phyloP scores from a whole-genome alignment of 2,113 vertebrate species.

The Montifringilla adamsi region DNA sequence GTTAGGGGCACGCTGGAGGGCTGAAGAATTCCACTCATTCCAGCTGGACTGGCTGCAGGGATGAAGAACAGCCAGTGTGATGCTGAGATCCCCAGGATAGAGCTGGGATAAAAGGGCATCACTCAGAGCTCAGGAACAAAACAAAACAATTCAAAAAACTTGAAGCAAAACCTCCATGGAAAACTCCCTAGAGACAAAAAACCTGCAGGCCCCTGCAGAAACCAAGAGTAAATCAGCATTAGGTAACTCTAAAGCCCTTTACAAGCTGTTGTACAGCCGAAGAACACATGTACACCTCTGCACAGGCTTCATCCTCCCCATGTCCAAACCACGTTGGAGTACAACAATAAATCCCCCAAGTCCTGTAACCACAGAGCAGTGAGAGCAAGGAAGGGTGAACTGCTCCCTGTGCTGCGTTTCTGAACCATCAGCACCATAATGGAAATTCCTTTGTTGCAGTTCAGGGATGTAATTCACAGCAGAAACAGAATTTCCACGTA shows the following conservation, averaged over 20 bases:
- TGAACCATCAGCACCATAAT: background rate
- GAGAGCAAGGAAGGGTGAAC: background rate
- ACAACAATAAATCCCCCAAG: background rate
- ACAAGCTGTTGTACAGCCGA: background rate
- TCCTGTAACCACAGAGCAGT: background rate
- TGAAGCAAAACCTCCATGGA: background rate
- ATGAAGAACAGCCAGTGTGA: background rate
- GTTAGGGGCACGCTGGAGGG: background rate
- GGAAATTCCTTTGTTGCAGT: background rate
- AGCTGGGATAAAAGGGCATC: background rate
- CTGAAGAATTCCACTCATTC: background rate
- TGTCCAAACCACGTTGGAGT: background rate
- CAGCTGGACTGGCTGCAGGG: background rate
- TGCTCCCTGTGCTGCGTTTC: background rate
- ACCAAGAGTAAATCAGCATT: background rate
- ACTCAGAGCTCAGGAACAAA: background rate
- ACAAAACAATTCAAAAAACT: background rate
- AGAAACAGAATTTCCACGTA: background rate
- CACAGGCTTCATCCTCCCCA: background rate
- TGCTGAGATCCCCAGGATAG: background rate
- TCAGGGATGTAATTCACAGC: background rate
- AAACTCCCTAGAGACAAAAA: background rate
- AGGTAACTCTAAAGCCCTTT: background rate
- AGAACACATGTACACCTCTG: background rate
- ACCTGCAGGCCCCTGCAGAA: background rate